Evolutionary conservation across 1,140 invertebrate species (phyloP).

Genomic region (Drosophila jambulina): DNA sequence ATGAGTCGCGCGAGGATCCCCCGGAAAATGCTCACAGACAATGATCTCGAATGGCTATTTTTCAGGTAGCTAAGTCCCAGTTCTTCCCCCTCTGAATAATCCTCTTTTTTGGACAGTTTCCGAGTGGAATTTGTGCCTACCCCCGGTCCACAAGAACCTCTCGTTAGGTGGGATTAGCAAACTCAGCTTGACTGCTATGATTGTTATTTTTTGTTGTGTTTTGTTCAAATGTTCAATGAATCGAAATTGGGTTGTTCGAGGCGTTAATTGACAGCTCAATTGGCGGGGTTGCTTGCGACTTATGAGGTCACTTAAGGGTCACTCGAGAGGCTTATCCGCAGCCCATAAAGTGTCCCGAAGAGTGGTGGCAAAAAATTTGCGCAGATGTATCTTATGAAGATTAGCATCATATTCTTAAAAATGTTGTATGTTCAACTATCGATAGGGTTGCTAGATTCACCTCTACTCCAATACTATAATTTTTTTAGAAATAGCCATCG

Average conservation of each 20-base stretch:
- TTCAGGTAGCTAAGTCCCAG: slow-evolving; percentile 44
- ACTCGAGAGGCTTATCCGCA: slow-evolving; percentile 40
- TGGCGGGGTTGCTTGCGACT: slow-evolving; percentile 27
- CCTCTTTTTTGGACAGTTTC: slow-evolving; percentile 16
- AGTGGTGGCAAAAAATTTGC: background rate
- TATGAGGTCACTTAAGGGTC: slow-evolving; percentile 52
- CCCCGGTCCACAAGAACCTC: slow-evolving; percentile 13
- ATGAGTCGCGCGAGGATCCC: slow-evolving; percentile 4
- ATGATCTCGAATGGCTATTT: slow-evolving; percentile 22
- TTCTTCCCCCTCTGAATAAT: slow-evolving; percentile 5
- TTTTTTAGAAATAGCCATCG: no score
- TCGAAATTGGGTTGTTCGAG: slow-evolving; percentile 37
- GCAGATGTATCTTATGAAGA: background rate
- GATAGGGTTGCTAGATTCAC: no score
- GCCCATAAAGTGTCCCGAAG: slow-evolving; percentile 1
- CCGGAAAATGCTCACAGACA: slow-evolving; percentile 8
- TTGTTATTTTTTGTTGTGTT: slow-evolving; percentile 24
- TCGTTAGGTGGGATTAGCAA: slow-evolving; percentile 47
- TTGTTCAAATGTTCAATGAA: slow-evolving; percentile 27
- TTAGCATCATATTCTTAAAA: background rate
- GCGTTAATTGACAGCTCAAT: slow-evolving; percentile 58
- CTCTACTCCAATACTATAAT: no score
- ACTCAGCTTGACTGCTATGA: slow-evolving; percentile 54
- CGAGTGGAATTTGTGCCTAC: slow-evolving; percentile 19
- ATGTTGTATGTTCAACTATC: no score